These are phyloP conservation scores for Antitype chi DNA, from an alignment of 2,888 invertebrate species.

Conservation along the genomic window DNA sequence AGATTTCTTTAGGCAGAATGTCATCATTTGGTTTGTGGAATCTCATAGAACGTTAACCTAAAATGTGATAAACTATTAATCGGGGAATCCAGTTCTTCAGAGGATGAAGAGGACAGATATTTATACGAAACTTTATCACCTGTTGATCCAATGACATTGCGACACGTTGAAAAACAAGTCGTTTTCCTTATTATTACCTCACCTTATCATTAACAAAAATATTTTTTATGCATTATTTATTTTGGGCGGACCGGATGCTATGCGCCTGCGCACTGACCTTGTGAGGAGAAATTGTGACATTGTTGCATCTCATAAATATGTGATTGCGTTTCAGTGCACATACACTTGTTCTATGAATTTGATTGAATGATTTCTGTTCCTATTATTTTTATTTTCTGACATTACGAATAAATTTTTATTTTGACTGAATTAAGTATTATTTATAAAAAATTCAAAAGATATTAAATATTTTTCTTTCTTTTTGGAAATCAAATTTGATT, in stretches of 20 bases:
- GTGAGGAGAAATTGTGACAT: slow-evolving; percentile 39
- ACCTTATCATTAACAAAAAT: slow-evolving; percentile 50
- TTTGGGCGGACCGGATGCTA: background rate
- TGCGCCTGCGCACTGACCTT: slow-evolving; percentile 38
- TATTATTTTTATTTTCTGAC: too few relatives aligned
- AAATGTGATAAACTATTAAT: background rate
- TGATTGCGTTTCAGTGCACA: slow-evolving; percentile 9
- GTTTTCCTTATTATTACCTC: slow-evolving; percentile 46
- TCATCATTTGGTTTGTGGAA: background rate
- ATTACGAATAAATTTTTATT: too few relatives aligned
- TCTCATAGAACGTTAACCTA: background rate
- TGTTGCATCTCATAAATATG: slow-evolving; percentile 28
- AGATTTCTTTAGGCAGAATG: background rate
- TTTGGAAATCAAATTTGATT: too few relatives aligned
- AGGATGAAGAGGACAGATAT: slow-evolving; percentile 15
- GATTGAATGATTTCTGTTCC: too few relatives aligned
- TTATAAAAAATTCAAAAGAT: too few relatives aligned
- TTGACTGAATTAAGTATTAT: too few relatives aligned
- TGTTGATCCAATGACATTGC: background rate
- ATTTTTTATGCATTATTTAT: slow-evolving; percentile 22
- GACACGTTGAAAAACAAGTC: background rate
- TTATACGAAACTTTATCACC: slow-evolving; percentile 20
- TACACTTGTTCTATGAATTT: background rate
- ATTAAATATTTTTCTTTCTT: too few relatives aligned
- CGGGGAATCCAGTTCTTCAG: background rate